Conservation (phyloP, 2,888 invertebrate species). For the Vesta saturnalis region DNA sequence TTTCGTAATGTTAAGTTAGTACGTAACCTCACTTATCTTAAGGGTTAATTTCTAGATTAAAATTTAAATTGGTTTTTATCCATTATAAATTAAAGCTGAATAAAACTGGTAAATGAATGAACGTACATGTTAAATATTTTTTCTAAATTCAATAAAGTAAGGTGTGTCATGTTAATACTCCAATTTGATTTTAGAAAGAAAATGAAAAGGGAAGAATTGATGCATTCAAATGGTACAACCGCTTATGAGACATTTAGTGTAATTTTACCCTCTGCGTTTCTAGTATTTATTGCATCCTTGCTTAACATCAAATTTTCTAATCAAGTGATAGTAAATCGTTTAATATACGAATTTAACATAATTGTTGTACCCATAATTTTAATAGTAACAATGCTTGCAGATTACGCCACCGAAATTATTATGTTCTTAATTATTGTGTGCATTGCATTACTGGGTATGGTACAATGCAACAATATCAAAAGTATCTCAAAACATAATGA, state of each 20-base stretch:
- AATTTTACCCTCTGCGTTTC: conserved; percentile 56
- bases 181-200: no score
- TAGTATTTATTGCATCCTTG: conserved; percentile 52
- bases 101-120: no score
- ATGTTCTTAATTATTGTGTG: conserved; percentile 40
- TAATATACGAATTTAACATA: conserved; percentile 66
- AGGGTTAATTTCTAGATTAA: no score
- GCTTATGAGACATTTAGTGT: conserved; percentile 63
- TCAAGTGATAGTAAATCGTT: conserved; percentile 48
- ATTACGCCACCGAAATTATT: conserved; percentile 54
- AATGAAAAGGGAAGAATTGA: conserved; percentile 59
- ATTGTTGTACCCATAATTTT: conserved; percentile 68
- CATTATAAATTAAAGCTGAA: no score
- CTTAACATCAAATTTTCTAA: conserved; percentile 47
- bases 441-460: conserved; percentile 29
- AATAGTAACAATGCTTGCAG: conserved; percentile 66
- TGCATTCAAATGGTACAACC: conserved; percentile 68
- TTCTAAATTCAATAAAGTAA: no score
- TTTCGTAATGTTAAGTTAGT: no score
- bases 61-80: no score
- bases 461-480: conserved; percentile 6
- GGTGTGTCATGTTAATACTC: no score
- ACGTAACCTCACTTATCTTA: no score
- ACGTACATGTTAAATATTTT: no score
- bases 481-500: background rate